phyloP scores from a whole-genome alignment of 1,140 invertebrate species.

The Listronotus bonariensis region DNA sequence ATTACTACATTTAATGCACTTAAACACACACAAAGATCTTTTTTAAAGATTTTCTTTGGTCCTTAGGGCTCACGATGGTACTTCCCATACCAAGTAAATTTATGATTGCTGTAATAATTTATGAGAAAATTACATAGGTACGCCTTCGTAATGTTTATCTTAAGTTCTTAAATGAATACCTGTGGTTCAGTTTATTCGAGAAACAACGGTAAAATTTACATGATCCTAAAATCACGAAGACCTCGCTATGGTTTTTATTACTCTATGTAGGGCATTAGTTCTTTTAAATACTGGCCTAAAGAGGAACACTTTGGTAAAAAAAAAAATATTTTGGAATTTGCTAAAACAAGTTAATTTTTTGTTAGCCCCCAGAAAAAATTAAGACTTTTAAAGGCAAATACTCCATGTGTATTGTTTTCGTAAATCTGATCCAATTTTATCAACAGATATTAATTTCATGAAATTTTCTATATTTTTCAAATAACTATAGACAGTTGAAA shows the following conservation, averaged over 20 bases:
- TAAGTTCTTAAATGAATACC: constrained; percentile 6
- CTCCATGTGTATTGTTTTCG: no score
- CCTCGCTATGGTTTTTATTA: neutral
- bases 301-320: no score
- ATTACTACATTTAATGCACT: neutral
- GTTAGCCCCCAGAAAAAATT: no score
- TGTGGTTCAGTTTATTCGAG: neutral
- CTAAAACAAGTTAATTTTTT: no score
- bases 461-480: no score
- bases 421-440: no score
- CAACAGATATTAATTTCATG: no score
- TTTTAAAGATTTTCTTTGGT: constrained; percentile 4
- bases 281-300: neutral
- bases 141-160: constrained; percentile 16
- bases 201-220: constrained; percentile 8
- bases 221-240: neutral
- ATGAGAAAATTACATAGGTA: constrained; percentile 8
- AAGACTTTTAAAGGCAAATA: no score
- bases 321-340: no score
- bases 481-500: no score
- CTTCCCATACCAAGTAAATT: neutral
- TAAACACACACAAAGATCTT: constrained; percentile 1
- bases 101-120: constrained; percentile 9
- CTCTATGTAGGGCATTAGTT: constrained; percentile 3
- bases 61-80: constrained; percentile 11